Evolutionary conservation across 1,140 invertebrate genomes (phyloP), one percentile per base, ranked within the genome.

Genomic region (Araneus ventricosus): DNA sequence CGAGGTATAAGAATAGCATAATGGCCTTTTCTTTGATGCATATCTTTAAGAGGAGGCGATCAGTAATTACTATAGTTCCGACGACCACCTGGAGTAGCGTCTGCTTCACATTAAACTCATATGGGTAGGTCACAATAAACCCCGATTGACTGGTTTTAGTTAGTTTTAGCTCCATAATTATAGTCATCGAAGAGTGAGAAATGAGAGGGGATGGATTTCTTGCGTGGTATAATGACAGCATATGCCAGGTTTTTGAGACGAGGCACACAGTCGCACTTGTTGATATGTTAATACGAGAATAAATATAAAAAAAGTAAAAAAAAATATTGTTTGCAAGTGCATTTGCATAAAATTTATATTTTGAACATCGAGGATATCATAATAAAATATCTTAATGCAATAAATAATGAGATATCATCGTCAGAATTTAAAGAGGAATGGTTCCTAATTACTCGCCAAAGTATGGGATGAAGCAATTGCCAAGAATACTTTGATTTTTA

Each of bases 131-230:
- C 34, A 82, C 41, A 86, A 4, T 27, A 67, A 67, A 67, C 27
- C 63, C 14, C 63, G 63, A 67, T 67, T 86, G 84, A 57, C 84
- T 57, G 84, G 52, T 34, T 86, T 57, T 52, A 30, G 84, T 86
- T 86, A 57, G 84, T 17, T 85, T 57, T 45, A 85, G 39, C 7
- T 57, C 6, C 5, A 6, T 86, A 86, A 86, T 86, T 14, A 86
- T 45, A 59, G 84, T 86, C 57, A 86, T 61, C 34, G 52, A 34
- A 86, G n/a, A 82, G 84, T 61, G 39, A 86, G 30, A 86, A 52
- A 24, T 57, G 27, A 27, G 63, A n/a, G 59, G 24, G 63, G 63
- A 10, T 67, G 27, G n/a, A 27, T 67, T 67, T 63, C n/a, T 30
- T 57, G 10, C 34, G 34, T 41, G 34, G 37, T 45, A 24, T 82